Evolutionary conservation across 2,113 vertebrate species (phyloP), one percentile per base, ranked within the genome.

Genomic region (Neolamprologus sp.): DNA sequence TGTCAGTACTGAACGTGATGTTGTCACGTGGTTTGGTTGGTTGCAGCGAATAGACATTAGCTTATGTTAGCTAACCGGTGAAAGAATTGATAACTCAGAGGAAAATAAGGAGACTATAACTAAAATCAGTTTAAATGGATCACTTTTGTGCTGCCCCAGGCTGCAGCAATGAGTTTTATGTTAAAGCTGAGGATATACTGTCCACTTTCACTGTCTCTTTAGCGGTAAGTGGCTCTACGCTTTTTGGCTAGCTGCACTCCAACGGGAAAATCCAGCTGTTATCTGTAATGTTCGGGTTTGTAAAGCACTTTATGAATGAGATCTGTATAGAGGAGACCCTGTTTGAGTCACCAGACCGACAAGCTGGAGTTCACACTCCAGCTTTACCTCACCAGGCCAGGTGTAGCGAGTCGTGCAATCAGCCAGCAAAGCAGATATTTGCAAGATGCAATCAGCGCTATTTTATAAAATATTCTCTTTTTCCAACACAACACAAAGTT

Each of bases 371-470:
- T 58, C 7, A 65, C 60, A 12, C 60, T 65, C 31, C 10, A 65
- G 17, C 31, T 65, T 65, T 5, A 35, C 60, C 4, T 65, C 60
- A 37, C 33, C 60, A 37, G 3, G 60, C 33, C 1, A 9, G 31
- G 60, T 65, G 60, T 12, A 65, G 60, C 3, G 2, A 65, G 60
- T 19, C 9, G 3, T 35, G 58, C 31, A 35, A 63, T 63, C 31
- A 63, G 31, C 31, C 31, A n/a, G 31, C 31, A 65, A 37, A 65
- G 31, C 31, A 37, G 60, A 37, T 37, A 0, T 37, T 65, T 0
- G 0, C 2, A 21, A 0, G 33, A 35, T 35, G 58, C 31, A n/a
- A 2, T 63, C 58, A 63, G 58, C 16, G 31, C 9, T 63, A 2
- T 7, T 5, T 63, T 35, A 35, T 63, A 63, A 63, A 35, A 35